Evolutionary conservation across 2,888 invertebrate species (phyloP).

Genomic region (Pseudococcus longispinus): DNA sequence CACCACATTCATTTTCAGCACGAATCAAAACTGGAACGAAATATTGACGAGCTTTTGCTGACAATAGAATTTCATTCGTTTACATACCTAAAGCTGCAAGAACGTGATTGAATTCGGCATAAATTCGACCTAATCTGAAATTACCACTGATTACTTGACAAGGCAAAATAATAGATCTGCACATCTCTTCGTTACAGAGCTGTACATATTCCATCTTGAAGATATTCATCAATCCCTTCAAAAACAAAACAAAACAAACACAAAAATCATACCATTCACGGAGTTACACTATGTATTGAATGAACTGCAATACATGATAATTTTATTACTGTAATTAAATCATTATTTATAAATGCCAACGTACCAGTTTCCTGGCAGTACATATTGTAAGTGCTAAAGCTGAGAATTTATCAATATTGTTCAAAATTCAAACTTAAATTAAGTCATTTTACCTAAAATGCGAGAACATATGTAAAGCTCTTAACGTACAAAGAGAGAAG

Average conservation of each 20-base stretch:
- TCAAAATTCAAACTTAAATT: slow-evolving; percentile 43
- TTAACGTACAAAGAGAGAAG: slow-evolving; percentile 36
- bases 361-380: slow-evolving; percentile 1
- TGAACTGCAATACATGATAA: slow-evolving; percentile 32
- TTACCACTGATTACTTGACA: too few relatives aligned
- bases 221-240: neutral
- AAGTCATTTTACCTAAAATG: slow-evolving; percentile 43
- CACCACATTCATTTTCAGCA: too few relatives aligned
- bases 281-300: slow-evolving; percentile 36
- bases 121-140: too few relatives aligned
- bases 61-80: too few relatives aligned
- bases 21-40: too few relatives aligned
- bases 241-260: neutral
- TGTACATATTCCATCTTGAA: too few relatives aligned
- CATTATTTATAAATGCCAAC: slow-evolving; percentile 43
- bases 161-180: too few relatives aligned
- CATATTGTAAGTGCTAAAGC: slow-evolving; percentile 39
- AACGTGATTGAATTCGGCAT: too few relatives aligned
- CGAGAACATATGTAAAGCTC: slow-evolving; percentile 46
- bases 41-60: too few relatives aligned
- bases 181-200: too few relatives aligned
- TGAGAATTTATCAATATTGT: slow-evolving; percentile 42
- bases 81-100: too few relatives aligned
- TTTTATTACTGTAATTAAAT: slow-evolving; percentile 26
- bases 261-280: neutral